Evolutionary conservation across 2,888 invertebrate species (phyloP), one percentile per base, ranked within the genome.

Genomic region (Dicycla oo): DNA sequence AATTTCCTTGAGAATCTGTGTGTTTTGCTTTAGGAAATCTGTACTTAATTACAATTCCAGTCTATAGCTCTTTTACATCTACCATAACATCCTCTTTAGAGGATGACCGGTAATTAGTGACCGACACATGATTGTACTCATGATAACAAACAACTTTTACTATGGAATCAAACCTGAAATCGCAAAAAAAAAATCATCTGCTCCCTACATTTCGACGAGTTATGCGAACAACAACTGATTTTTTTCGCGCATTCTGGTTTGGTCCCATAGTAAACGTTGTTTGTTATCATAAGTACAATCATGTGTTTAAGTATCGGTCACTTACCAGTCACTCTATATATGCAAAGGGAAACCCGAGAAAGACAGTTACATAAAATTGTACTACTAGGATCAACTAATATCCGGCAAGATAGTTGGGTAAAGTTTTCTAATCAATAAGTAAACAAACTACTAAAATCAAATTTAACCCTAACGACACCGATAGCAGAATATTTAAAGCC

Each of bases 391-490:
- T n/a, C 10, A 30, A 30, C n/a, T 18, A 62, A 38, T 23, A 38
- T 43, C 10, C 4, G 2, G 8, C 6, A 23, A 57, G 13, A 43
- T n/a, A 45, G 43, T 40, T 15, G 20, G 7, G 34, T 43, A 20
- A 56, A 76, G 10, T 60, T 74, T 34, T 1, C 30, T 13, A 47
- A 53, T 72, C 69, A 68, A 73, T 85, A 69, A 63, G 75, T 84
- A 69, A 66, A 73, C 64, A 67, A 66, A 62, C 63, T 45, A 69
- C n/a, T 7, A 64, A 69, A 82, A 82, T 66, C 83, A 80, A 69
- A 80, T 83, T 63, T 69, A 79, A 78, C 80, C 83, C 83, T 56
- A 82, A 82, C 74, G 69, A 78, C 62, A 82, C 64, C 60, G 79
- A 82, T 61, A 63, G 34, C 69, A 67, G 78, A 81, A 81, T 78